These are phyloP conservation scores for Lithophane leautieri DNA, from an alignment of 2,888 invertebrate genomes.

Conservation along the genomic window DNA sequence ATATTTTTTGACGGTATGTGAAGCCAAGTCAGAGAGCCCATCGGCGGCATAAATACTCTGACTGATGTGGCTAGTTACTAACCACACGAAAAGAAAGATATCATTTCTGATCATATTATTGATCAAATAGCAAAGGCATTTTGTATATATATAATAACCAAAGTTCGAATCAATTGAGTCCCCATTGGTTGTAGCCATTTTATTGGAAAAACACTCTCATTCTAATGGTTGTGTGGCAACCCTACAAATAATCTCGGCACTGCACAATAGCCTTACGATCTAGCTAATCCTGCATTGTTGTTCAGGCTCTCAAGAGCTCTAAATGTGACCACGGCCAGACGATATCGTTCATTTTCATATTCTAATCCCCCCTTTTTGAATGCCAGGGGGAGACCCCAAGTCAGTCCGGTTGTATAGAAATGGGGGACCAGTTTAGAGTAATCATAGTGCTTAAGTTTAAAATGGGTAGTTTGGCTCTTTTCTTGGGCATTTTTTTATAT, in stretches of 20 bases:
- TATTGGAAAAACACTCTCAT: not conserved
- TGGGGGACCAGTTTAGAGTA: slow-evolving; percentile 14
- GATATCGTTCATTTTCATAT: slow-evolving; percentile 46
- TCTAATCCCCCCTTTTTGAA: slow-evolving; percentile 51
- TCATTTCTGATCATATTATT: not conserved
- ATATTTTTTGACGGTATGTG: no score
- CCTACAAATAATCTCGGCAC: slow-evolving; percentile 48
- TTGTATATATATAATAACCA: not conserved
- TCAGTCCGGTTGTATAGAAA: slow-evolving; percentile 9
- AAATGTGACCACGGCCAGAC: slow-evolving; percentile 41
- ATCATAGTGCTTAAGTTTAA: slow-evolving; percentile 16
- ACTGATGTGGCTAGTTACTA: no score
- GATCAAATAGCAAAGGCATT: no score
- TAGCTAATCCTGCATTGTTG: slow-evolving; percentile 62
- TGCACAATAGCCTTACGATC: slow-evolving; percentile 46
- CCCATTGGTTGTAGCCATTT: not conserved
- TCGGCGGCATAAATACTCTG: no score
- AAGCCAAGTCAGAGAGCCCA: no score
- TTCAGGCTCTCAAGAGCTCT: slow-evolving; percentile 40
- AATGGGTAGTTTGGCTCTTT: not conserved
- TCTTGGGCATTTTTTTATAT: not conserved
- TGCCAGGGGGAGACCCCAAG: slow-evolving; percentile 2
- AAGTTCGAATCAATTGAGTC: not conserved
- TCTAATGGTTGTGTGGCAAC: slow-evolving; percentile 17
- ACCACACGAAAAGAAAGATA: no score